phyloP scores from a whole-genome alignment of 1,140 invertebrate species.

The Sarcophaga peregrina region DNA sequence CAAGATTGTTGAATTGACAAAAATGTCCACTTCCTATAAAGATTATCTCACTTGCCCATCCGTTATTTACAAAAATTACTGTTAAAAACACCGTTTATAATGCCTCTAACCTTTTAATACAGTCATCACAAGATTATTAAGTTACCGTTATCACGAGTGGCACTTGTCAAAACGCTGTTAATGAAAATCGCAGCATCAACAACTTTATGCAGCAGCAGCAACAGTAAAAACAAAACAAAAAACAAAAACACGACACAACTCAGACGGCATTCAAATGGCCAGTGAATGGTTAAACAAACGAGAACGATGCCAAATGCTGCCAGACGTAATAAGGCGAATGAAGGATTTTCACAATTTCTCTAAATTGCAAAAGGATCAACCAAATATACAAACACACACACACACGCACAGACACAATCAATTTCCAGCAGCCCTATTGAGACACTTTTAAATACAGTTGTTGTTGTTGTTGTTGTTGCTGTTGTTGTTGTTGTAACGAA shows the following conservation, averaged over 20 bases:
- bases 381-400: background rate
- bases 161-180: slow-evolving; percentile 18
- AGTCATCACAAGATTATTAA: background rate
- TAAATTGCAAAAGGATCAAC: slow-evolving; percentile 4
- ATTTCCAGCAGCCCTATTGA: background rate
- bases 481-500: background rate
- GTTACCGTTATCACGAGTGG: background rate
- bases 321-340: background rate
- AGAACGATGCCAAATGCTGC: background rate
- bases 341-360: background rate
- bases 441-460: background rate
- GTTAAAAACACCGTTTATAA: too few species aligned
- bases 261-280: background rate
- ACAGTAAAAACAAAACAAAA: background rate
- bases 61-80: too few species aligned
- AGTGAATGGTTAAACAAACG: background rate
- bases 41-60: too few species aligned
- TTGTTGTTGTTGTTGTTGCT: too few species aligned
- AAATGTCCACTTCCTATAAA: too few species aligned
- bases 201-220: background rate
- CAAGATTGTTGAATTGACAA: too few species aligned
- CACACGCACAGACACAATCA: background rate
- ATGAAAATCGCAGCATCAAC: slow-evolving; percentile 18
- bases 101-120: too few species aligned
- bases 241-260: too few species aligned